Base-by-base conservation (phyloP, 2,888 invertebrate species). In the Ophion costatus region DNA sequence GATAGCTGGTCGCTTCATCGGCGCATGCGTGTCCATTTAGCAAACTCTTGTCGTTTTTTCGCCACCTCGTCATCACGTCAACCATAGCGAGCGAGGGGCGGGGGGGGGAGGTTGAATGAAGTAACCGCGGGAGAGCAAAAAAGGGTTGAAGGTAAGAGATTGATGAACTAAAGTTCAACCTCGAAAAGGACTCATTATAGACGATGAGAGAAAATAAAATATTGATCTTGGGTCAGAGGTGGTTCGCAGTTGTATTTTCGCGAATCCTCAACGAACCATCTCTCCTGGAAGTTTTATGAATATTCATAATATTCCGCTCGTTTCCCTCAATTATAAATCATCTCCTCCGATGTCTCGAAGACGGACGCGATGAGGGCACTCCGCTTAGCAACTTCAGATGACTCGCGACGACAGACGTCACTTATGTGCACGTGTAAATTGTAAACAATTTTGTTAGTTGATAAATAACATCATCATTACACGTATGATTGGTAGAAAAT, bases 11-110 rank as follows among this genome's bases (percentile, higher is more conserved):
- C 79, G 69, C 63, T 56, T 78, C 82, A 76, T 56, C 79, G 74
- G 51, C 64, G 80, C 83, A 80, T 84, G 84, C 84, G 77, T 85
- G 86, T 80, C 81, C 86, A 82, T 86, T 87, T 87, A 86, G 86
- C 87, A 67, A 83, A 29, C 70, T 77, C 78, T 67, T 38, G 24
- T 38, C 80, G 56, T 80, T 83, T 85, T 77, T 79, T 73, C 45
- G 56, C 56, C 80, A 83, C 80, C 80, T 80, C 71, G 74, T 82
- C 82, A 82, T 78, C 79, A 63, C 76, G 76, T 85, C 85, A 77
- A 80, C 76, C 80, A 67, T 57, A 67, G 33, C 56, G 33, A 69
- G 22, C n/a, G 42, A 2, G 3, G 4, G 17, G 51, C n/a, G 17
- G 17, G 10, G 69, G 29, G 22, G 64, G 1, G 20, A 38, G 33